Conservation (phyloP, 2,113 vertebrate genomes). For the Clarias batrachus region DNA sequence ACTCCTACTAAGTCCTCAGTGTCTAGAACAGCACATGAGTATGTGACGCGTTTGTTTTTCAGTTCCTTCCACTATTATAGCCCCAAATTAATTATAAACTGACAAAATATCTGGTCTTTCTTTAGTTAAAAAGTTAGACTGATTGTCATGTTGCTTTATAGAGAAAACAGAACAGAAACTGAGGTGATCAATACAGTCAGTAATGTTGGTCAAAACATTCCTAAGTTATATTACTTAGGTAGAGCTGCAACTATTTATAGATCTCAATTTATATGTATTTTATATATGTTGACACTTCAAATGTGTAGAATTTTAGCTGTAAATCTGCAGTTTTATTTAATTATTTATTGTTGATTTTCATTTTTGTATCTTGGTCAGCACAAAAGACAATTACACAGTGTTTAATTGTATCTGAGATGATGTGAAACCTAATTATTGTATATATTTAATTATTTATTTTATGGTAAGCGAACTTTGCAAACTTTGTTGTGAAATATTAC, state of each 20-base stretch:
- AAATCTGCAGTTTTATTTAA: background rate
- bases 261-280: background rate
- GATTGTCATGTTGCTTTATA: background rate
- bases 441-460: background rate
- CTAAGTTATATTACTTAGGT: background rate
- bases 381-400: background rate
- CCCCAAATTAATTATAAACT: background rate
- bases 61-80: background rate
- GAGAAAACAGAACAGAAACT: background rate
- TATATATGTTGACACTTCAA: background rate
- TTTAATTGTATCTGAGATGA: background rate
- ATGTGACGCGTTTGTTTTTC: background rate
- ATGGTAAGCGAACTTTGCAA: background rate
- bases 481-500: background rate
- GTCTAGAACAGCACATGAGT: background rate
- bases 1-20: background rate
- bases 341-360: background rate
- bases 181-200: background rate
- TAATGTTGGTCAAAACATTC: slow-evolving; percentile 1
- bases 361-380: background rate
- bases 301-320: background rate
- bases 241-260: background rate
- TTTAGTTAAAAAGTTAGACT: background rate
- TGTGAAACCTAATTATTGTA: background rate
- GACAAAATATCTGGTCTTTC: background rate